phyloP scores from a whole-genome alignment of 2,797 vertebrate genomes.

The Distichodus sexfasciatus region DNA sequence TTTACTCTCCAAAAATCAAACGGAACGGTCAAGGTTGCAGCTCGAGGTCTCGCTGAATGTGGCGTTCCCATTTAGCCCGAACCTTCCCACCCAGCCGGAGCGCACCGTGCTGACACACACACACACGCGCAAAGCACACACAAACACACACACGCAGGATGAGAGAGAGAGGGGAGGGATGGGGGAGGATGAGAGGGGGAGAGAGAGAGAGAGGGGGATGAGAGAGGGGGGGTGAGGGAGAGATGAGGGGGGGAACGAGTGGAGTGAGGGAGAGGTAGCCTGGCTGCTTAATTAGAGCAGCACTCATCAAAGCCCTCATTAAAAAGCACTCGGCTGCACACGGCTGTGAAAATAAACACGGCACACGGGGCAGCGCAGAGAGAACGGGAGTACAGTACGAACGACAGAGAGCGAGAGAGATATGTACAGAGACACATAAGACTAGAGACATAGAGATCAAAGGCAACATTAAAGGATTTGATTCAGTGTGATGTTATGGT shows the following conservation, averaged over 20 bases:
- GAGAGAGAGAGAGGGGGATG: constrained; percentile 48
- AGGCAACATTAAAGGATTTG: neutral
- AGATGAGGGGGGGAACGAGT: neutral
- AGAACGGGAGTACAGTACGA: neutral
- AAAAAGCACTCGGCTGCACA: constrained; percentile 78
- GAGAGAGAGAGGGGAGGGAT: too few relatives aligned
- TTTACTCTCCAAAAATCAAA: too few relatives aligned
- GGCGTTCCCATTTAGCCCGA: too few relatives aligned
- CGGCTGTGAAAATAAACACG: constrained; percentile 82
- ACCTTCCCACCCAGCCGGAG: too few relatives aligned
- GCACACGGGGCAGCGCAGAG: constrained; percentile 5
- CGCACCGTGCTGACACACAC: too few relatives aligned
- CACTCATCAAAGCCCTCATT: constrained; percentile 82
- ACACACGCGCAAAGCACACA: too few relatives aligned
- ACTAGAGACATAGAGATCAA: neutral
- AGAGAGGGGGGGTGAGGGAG: constrained; percentile 17
- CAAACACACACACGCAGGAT: too few relatives aligned
- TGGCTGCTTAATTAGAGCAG: constrained; percentile 68
- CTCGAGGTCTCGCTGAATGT: too few relatives aligned
- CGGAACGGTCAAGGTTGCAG: too few relatives aligned
- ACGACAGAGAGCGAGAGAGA: neutral
- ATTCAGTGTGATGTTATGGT: neutral
- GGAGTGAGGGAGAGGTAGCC: constrained; percentile 17
- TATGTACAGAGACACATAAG: neutral
- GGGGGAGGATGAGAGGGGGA: too few relatives aligned